Percentiles rank a stretch among this genome's conserved stretches.
Conservation (phyloP, 2,888 invertebrate genomes). For the Heliconius hortense region DNA sequence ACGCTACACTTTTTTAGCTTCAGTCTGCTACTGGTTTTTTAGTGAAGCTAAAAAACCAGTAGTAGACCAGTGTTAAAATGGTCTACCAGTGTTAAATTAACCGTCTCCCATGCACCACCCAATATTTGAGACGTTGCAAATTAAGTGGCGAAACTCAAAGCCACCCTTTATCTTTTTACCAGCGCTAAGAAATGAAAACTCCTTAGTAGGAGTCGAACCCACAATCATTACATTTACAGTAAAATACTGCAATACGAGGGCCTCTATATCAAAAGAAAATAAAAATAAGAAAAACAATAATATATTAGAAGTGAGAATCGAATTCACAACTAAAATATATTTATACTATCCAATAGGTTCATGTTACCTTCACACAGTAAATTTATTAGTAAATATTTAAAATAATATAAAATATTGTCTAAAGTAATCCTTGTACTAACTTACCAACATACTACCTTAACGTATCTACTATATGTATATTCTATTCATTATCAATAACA, state of each 20-base stretch:
- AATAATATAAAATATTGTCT: conserved; percentile 38
- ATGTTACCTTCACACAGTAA: not conserved
- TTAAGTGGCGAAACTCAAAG: too few species aligned
- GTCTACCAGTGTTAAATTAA: too few species aligned
- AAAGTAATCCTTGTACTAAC: conserved; percentile 29
- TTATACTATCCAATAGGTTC: not conserved
- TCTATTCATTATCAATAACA: conserved; percentile 34
- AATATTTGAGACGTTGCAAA: too few species aligned
- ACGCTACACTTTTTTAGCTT: too few species aligned
- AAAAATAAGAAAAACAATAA: not conserved
- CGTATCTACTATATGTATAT: conserved; percentile 17
- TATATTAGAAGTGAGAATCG: not conserved
- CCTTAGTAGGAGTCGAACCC: too few species aligned
- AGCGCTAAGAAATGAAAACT: too few species aligned
- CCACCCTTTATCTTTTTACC: too few species aligned
- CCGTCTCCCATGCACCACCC: too few species aligned
- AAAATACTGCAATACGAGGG: not conserved
- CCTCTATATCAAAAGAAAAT: not conserved
- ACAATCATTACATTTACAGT: too few species aligned
- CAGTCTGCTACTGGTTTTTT: too few species aligned
- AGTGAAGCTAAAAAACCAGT: too few species aligned
- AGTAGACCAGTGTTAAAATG: too few species aligned
- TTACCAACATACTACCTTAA: conserved; percentile 27
- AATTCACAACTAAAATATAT: not conserved
- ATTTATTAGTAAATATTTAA: conserved; percentile 27